Base-by-base conservation (phyloP, 2,797 vertebrate genomes). In the Melanotaenia parkinsoni region DNA sequence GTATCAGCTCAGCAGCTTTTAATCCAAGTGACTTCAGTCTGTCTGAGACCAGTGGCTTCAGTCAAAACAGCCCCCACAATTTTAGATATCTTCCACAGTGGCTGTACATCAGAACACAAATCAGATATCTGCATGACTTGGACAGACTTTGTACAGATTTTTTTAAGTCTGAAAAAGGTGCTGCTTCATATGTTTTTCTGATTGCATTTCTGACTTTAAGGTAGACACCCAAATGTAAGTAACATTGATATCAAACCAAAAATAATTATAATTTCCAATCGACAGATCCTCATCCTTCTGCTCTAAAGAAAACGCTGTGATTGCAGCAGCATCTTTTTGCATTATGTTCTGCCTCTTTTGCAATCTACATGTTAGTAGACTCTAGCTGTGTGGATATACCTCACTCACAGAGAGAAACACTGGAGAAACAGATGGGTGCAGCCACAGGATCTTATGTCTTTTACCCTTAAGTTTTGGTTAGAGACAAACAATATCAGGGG, bases 11-110 rank as follows among this genome's bases (percentile, higher is more conserved):
- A 86, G 76, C 63, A 69, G 77, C 67, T 76, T 82, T 87, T 91
- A 92, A 92, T 91, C 90, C 87, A 43, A 43, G 61, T 67, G 67
- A 70, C 72, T 79, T 88, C 86, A 93, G 80, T 89, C 86, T 88
- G 90, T 91, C 91, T 90, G 86, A 72, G 72, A 82, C 77, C 71
- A 64, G 75, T 53, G 47, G 68, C 76, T 75, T 76, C 78, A 81
- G 81, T 82, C 79, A 84, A 87, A 89, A 86, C 85, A 83, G 77
- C 7, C 24, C 13, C 5, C 5, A 10, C 51, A 3, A 43, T 54
- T 54, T 24, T 13, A 54, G 30, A 50, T 12, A 59, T 16, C 35
- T 59, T 50, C 32, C 32, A 16, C 9, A 26, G n/a, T 8, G 22
- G 40, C n/a, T 35, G 8, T 35, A 37, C 0, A 4, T 58, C 11